Conservation (phyloP, 2,888 invertebrate species). For the Carcina quercana region DNA sequence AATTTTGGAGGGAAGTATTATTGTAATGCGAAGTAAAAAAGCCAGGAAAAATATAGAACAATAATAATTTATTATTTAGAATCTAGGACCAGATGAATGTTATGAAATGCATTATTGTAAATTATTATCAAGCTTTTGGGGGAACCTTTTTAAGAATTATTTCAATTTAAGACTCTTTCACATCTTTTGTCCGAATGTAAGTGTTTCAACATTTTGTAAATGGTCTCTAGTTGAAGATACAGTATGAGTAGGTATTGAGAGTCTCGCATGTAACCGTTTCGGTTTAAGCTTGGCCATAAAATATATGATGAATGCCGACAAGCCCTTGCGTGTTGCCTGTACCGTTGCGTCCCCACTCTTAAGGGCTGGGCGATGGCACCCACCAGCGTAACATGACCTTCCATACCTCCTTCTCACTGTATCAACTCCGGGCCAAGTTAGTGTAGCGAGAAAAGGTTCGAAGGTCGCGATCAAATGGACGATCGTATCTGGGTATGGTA, state of each 20-base stretch:
- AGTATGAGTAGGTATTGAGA: slow-evolving; percentile 33
- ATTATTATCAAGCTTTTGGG: too few species aligned
- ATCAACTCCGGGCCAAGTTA: slow-evolving; percentile 22
- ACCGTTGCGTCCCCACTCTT: slow-evolving; percentile 61
- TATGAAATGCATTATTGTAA: too few species aligned
- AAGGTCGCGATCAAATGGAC: slow-evolving; percentile 40
- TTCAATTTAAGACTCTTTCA: too few species aligned
- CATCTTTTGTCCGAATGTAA: too few species aligned
- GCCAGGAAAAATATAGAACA: too few species aligned
- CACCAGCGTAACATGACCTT: slow-evolving; percentile 38
- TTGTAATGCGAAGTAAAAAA: too few species aligned
- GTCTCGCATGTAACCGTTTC: slow-evolving; percentile 57
- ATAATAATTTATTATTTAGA: too few species aligned
- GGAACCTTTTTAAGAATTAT: too few species aligned
- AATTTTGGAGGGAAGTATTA: too few species aligned
- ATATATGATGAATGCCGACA: slow-evolving; percentile 67
- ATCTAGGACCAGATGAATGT: too few species aligned
- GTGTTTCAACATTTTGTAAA: too few species aligned
- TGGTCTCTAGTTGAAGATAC: too few species aligned
- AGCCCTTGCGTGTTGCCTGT: slow-evolving; percentile 58
- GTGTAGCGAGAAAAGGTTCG: slow-evolving; percentile 24
- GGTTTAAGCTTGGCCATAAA: slow-evolving; percentile 63
- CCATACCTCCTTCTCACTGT: slow-evolving; percentile 27
- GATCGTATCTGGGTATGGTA: slow-evolving; percentile 46
- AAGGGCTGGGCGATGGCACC: slow-evolving; percentile 46